These are phyloP conservation scores for Scortum barcoo DNA, from an alignment of 2,113 vertebrate genomes.

Conservation along the genomic window DNA sequence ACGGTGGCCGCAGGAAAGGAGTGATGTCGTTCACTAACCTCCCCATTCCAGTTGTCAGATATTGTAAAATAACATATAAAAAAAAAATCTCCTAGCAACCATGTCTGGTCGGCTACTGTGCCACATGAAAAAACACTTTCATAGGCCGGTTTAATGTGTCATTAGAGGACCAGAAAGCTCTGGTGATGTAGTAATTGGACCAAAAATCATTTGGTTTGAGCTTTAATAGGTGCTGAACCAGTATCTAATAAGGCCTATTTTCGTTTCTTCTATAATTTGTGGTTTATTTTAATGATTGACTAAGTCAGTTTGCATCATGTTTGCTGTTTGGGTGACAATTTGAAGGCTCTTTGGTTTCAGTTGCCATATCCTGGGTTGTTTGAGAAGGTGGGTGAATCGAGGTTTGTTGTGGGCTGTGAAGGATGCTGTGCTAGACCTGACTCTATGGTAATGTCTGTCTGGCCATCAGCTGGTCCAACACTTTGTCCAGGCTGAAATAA, in stretches of 20 bases:
- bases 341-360: neutral
- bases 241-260: neutral
- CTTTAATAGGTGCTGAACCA: neutral
- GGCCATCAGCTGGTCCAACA: neutral
- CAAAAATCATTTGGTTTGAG: neutral
- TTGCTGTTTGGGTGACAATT: neutral
- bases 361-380: neutral
- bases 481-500: neutral
- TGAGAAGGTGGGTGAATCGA: neutral
- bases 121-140: neutral
- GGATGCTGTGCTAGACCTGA: neutral
- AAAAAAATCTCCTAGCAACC: slow-evolving; percentile 26
- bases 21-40: slow-evolving; percentile 2
- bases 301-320: neutral
- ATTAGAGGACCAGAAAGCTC: neutral
- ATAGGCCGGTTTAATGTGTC: neutral
- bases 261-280: neutral
- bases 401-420: neutral
- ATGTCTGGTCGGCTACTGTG: neutral
- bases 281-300: neutral
- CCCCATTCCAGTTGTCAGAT: slow-evolving; percentile 16
- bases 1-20: neutral
- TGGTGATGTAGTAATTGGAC: neutral
- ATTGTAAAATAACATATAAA: neutral
- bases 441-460: neutral